These are phyloP conservation scores for Noctua janthina DNA, from an alignment of 2,888 invertebrate species.

Conservation along the genomic window DNA sequence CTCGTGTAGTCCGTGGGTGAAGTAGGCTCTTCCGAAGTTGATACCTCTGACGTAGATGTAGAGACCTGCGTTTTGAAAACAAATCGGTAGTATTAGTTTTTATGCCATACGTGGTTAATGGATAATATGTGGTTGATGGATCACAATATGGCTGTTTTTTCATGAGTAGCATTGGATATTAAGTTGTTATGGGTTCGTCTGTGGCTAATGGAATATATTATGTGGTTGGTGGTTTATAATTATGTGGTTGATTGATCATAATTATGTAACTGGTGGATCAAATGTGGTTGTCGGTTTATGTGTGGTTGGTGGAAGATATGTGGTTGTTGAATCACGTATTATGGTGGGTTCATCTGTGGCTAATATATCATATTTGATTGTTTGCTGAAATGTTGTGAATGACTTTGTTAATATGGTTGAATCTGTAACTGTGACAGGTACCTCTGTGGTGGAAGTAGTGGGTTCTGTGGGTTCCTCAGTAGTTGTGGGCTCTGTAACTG, in stretches of 20 bases:
- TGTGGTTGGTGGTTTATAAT: neutral
- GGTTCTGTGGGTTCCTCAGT: constrained; percentile 3
- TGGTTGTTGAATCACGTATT: neutral
- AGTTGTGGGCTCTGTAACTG: neutral
- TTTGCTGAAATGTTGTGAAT: neutral
- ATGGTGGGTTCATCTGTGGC: neutral
- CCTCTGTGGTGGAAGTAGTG: neutral
- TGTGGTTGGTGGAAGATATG: neutral
- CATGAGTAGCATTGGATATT: neutral
- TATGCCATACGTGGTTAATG: neutral
- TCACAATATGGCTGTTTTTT: neutral
- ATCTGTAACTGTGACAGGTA: constrained; percentile 1
- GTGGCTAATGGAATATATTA: too few relatives aligned
- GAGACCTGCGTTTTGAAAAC: constrained; percentile 16
- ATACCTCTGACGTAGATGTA: constrained; percentile 9
- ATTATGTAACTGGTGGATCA: neutral
- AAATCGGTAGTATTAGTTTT: neutral
- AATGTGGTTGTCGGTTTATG: neutral
- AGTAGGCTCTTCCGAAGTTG: constrained; percentile 17
- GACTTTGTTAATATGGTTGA: neutral
- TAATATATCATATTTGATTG: neutral
- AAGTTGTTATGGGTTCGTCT: too few relatives aligned
- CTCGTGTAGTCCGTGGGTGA: constrained; percentile 20
- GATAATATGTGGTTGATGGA: neutral
- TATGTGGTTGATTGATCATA: neutral